Conservation (phyloP, 2,797 vertebrate species). For the Ara ararauna region DNA sequence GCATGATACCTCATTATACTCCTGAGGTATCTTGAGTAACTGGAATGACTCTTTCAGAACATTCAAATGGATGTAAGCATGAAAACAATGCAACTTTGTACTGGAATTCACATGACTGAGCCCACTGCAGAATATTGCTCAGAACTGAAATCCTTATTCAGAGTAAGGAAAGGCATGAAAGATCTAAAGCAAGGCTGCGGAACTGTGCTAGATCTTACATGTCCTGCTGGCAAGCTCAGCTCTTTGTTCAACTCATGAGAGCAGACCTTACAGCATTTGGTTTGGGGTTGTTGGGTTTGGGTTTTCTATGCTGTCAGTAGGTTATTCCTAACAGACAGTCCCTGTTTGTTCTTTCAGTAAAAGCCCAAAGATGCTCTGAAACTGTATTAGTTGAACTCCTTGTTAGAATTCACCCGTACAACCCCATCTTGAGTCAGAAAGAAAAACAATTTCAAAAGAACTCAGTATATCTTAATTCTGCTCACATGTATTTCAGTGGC, state of each 20-base stretch:
- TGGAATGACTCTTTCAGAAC: background rate
- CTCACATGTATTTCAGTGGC: background rate
- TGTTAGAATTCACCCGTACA: background rate
- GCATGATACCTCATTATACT: background rate
- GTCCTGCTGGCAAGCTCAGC: background rate
- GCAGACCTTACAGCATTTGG: background rate
- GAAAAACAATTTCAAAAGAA: background rate
- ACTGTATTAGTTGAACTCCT: background rate
- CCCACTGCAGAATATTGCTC: background rate
- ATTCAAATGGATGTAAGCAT: background rate
- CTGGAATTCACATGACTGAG: background rate
- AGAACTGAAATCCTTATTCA: background rate
- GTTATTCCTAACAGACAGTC: background rate
- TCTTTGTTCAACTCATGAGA: background rate
- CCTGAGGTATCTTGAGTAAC: rapidly evolving
- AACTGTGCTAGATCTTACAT: background rate
- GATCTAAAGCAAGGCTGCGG: background rate
- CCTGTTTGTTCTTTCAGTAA: background rate
- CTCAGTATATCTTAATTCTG: background rate
- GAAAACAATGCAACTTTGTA: background rate
- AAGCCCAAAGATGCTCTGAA: background rate
- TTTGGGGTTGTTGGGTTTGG: background rate
- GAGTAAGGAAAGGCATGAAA: background rate
- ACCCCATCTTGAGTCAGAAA: background rate
- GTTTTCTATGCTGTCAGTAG: background rate